Percentiles rank a stretch among this genome's conserved stretches.
Conservation (phyloP, 2,888 invertebrate genomes). For the Brenthis hecate region DNA sequence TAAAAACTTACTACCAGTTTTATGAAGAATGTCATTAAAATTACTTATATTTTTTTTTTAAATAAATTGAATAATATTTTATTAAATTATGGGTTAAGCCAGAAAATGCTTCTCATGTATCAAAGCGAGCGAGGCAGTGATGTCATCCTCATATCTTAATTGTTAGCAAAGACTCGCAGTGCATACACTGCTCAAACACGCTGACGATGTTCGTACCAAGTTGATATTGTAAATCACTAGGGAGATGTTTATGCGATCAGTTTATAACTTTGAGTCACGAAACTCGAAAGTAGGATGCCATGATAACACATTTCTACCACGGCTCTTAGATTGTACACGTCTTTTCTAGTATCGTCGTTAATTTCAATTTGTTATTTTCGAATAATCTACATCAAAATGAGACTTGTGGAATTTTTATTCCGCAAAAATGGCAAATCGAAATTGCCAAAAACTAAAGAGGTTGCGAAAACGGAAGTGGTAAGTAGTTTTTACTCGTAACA, state of each 20-base stretch:
- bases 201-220: constrained; percentile 31
- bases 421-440: constrained; percentile 26
- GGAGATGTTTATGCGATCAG: constrained; percentile 36
- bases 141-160: constrained; percentile 42
- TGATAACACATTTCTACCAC: constrained; percentile 36
- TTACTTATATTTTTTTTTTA: too few species aligned
- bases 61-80: not conserved
- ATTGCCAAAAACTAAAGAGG: constrained; percentile 7
- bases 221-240: constrained; percentile 39
- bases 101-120: constrained; percentile 11
- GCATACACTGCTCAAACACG: constrained; percentile 43
- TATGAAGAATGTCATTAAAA: too few species aligned
- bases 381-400: constrained; percentile 14
- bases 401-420: constrained; percentile 24
- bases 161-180: constrained; percentile 38
- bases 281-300: constrained; percentile 30
- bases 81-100: not conserved
- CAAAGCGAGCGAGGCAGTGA: constrained; percentile 36
- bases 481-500: constrained; percentile 3
- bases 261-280: constrained; percentile 27
- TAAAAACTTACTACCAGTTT: too few species aligned
- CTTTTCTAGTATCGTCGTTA: constrained; percentile 16
- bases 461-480: constrained; percentile 17
- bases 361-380: constrained; percentile 17
- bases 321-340: constrained; percentile 25